Base-by-base conservation (phyloP, 2,888 invertebrate genomes). In the Archaeoteleia sp. region DNA sequence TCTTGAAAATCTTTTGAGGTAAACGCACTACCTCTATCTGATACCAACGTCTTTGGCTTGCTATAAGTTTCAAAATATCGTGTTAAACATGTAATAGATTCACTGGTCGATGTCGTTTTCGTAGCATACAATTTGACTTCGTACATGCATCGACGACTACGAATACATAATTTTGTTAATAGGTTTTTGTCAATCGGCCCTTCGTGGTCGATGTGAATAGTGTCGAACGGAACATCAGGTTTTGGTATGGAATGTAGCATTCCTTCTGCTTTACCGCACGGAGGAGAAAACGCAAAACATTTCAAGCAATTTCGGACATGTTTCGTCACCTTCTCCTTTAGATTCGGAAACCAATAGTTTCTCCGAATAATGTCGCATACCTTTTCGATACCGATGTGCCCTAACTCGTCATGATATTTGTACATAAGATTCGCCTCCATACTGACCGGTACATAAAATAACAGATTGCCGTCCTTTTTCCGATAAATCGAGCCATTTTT, bases 11-110 rank as follows among this genome's bases (percentile, higher is more conserved):
- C n/a, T 7, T 39, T 3, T 1, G 39, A 40, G 1, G 83, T 85
- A 48, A 83, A 85, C n/a, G 72, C 71, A 9, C 78, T 78, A 8
- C 85, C 83, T 23, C 80, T 57, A 57, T 86, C 84, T 1, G 77
- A 76, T 8, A 85, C 78, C n/a, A 83, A 58, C 6, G 74, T 54
- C 1, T 57, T 69, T 20, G 77, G 74, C 5, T 57, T 66, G 1
- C 82, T 79, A 66, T 78, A 80, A 12, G 71, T 58, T 2, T 57
- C 32, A 37, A 80, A 68, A n/a, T 82, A 70, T 29, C 78, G 68
- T 35, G 66, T 45, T 9, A 85, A 45, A 5, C 71, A 60, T 62
- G 66, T 72, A n/a, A 82, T 67, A 0, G 75, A 76, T 4, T 67
- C 65, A 37, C 71, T 68, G 1, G 78, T 73, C 1, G 71, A 71